Evolutionary conservation across 2,797 vertebrate genomes (phyloP).

Genomic region (Myotis vivesi): DNA sequence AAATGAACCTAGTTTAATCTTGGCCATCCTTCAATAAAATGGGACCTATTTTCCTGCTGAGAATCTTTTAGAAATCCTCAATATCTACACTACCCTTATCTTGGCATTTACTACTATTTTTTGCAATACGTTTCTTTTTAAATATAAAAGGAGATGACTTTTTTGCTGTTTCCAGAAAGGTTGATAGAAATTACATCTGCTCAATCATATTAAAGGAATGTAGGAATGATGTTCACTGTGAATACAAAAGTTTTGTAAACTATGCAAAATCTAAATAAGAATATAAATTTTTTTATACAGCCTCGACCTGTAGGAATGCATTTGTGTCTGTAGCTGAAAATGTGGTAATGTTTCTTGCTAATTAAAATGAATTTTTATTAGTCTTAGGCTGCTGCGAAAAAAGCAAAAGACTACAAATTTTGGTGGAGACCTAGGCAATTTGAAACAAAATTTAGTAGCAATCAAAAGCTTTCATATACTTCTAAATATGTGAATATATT

Average conservation of each 20-base stretch:
- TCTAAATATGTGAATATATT: slow-evolving; percentile 44
- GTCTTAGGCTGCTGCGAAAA: neutral
- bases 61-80: neutral
- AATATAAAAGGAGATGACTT: neutral
- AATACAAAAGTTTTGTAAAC: neutral
- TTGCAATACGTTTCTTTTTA: neutral
- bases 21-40: neutral
- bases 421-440: neutral
- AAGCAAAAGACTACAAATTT: slow-evolving; percentile 11
- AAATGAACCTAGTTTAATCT: neutral
- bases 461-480: slow-evolving; percentile 37
- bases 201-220: neutral
- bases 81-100: neutral
- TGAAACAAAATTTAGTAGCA: slow-evolving; percentile 50
- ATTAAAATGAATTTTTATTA: slow-evolving; percentile 59
- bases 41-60: neutral
- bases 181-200: neutral
- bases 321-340: slow-evolving; percentile 36
- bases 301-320: neutral
- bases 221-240: neutral
- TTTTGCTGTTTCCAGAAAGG: neutral
- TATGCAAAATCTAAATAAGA: neutral
- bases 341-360: neutral
- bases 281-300: neutral
- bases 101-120: neutral